These are phyloP conservation scores for Drosophila triauraria DNA, from an alignment of 1,140 invertebrate genomes.

Conservation along the genomic window DNA sequence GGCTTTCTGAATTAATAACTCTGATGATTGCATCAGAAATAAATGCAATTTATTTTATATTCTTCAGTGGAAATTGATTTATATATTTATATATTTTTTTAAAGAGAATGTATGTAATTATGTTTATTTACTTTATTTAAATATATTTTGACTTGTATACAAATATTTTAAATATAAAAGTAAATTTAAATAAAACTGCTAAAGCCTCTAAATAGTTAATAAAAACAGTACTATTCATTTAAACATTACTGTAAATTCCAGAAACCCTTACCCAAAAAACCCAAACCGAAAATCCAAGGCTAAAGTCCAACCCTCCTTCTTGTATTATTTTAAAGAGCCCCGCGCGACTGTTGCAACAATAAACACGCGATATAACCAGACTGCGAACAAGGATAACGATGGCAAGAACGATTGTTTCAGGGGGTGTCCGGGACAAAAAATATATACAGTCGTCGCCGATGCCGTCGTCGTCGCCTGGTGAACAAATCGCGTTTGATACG, in stretches of 20 bases:
- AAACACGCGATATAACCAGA: conserved; percentile 80
- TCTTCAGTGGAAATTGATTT: too few species aligned
- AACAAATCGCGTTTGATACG: conserved; percentile 82
- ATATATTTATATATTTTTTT: too few species aligned
- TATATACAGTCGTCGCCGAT: background rate
- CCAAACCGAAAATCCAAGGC: conserved; percentile 19
- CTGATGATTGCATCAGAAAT: too few species aligned
- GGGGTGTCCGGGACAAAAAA: conserved; percentile 4
- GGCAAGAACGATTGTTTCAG: conserved; percentile 48
- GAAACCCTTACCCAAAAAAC: background rate
- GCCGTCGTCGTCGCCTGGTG: conserved; percentile 62
- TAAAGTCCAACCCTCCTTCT: conserved; percentile 57
- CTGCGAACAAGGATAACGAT: conserved; percentile 80
- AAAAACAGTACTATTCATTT: background rate
- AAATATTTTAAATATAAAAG: too few species aligned
- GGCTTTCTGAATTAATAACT: too few species aligned
- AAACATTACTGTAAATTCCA: background rate
- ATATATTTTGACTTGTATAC: too few species aligned
- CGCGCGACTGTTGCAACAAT: conserved; percentile 79
- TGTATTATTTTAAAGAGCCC: conserved; percentile 79
- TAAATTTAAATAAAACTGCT: too few species aligned
- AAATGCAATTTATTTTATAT: too few species aligned
- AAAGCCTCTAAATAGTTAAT: background rate
- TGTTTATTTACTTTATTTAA: too few species aligned
- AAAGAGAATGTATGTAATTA: too few species aligned